Conservation (phyloP, 1,140 invertebrate genomes). For the Dreissena rostriformis region DNA sequence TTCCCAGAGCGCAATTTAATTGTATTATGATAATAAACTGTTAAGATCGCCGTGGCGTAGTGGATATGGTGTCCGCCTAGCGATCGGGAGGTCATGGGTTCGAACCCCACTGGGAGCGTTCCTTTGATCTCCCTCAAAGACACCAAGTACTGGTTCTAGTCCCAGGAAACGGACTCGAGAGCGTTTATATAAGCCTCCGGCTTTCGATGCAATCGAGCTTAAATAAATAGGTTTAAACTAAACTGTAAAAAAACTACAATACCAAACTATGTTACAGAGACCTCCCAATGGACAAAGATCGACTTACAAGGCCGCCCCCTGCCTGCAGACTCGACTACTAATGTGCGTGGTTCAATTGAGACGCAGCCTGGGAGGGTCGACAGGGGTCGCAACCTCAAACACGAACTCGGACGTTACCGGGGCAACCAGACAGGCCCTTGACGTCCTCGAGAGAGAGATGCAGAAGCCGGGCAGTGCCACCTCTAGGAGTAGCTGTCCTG, state of each 20-base stretch:
- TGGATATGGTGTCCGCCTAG: no score
- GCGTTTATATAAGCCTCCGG: no score
- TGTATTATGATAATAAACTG: no score
- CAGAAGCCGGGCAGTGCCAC: constrained; percentile 76
- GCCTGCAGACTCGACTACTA: constrained; percentile 78
- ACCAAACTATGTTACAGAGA: constrained; percentile 61
- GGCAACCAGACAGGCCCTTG: constrained; percentile 66
- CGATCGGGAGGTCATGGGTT: no score
- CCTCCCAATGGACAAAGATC: constrained; percentile 74
- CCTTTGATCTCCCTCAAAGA: no score
- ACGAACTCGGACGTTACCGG: constrained; percentile 60
- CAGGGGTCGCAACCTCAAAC: constrained; percentile 11
- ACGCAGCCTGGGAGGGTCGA: no score
- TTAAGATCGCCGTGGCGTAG: no score
- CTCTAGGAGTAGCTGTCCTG: constrained; percentile 65
- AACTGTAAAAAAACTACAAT: not conserved
- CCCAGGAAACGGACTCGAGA: no score
- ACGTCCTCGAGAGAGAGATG: constrained; percentile 74
- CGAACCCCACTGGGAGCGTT: no score
- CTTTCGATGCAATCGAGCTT: no score
- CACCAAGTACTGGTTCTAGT: no score
- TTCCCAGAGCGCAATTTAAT: not conserved
- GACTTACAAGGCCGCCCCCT: constrained; percentile 78
- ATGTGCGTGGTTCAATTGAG: constrained; percentile 72
- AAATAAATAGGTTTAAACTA: no score